phyloP scores from a whole-genome alignment of 2,888 invertebrate genomes.

The Barypeithes pellucidus region DNA sequence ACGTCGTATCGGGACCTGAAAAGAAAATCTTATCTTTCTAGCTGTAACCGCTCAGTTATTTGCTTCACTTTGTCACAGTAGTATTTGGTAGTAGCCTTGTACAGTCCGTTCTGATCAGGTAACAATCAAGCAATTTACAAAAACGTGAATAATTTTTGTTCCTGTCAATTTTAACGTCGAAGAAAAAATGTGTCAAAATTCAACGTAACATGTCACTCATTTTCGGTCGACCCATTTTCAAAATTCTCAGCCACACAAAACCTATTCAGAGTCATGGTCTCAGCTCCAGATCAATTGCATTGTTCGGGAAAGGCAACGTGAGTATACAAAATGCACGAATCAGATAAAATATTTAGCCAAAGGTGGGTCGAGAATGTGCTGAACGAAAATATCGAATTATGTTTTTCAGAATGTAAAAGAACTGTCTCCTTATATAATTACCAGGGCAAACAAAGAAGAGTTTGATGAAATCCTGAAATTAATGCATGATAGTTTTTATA shows the following conservation, averaged over 20 bases:
- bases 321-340: too few species aligned
- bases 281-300: constrained; percentile 4
- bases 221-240: constrained; percentile 53
- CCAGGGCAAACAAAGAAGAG: constrained; percentile 70
- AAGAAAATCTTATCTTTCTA: too few species aligned
- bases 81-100: too few species aligned
- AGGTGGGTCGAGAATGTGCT: too few species aligned
- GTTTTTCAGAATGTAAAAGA: constrained; percentile 32
- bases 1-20: too few species aligned
- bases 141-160: not conserved
- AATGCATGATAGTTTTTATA: constrained; percentile 73
- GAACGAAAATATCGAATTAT: too few species aligned
- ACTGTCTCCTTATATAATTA: constrained; percentile 64
- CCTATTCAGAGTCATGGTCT: constrained; percentile 12
- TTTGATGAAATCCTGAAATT: constrained; percentile 71
- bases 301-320: constrained; percentile 41
- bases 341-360: too few species aligned
- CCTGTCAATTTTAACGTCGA: constrained; percentile 9
- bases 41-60: too few species aligned
- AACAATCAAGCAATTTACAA: not conserved
- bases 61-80: too few species aligned
- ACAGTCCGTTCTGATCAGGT: not conserved
- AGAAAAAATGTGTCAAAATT: constrained; percentile 53
- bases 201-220: constrained; percentile 59
- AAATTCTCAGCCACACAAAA: constrained; percentile 54